These are phyloP conservation scores for Lathamus discolor DNA, from an alignment of 2,113 vertebrate species.

Conservation along the genomic window DNA sequence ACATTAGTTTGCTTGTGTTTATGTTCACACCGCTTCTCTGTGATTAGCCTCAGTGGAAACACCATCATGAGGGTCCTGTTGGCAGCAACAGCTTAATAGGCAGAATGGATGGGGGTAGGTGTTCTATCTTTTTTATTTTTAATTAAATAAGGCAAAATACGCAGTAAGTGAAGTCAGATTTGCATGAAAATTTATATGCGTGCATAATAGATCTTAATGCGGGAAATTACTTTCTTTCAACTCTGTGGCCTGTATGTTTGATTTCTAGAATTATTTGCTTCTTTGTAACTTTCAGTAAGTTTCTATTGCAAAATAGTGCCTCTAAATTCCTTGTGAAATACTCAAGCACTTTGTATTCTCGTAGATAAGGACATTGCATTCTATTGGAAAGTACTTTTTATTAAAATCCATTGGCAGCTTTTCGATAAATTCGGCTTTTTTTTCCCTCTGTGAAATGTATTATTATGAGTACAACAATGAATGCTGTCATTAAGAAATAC, in stretches of 20 bases:
- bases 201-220: not conserved
- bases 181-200: constrained; percentile 6
- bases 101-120: not conserved
- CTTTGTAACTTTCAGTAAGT: constrained; percentile 18
- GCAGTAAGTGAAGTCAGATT: not conserved
- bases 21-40: not conserved
- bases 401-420: constrained; percentile 39
- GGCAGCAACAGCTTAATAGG: not conserved
- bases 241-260: not conserved
- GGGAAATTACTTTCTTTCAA: constrained; percentile 37
- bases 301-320: constrained; percentile 17
- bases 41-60: not conserved
- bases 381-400: constrained; percentile 13
- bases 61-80: not conserved
- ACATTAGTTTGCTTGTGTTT: not conserved
- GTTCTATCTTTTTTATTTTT: not conserved
- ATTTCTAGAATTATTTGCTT: constrained; percentile 14
- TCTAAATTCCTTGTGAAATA: constrained; percentile 21
- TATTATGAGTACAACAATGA: constrained; percentile 30
- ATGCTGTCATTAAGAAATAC: constrained; percentile 38
- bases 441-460: not conserved
- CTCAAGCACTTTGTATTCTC: not conserved
- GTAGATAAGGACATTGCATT: constrained; percentile 8
- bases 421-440: not conserved
- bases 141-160: constrained; percentile 17